Percentiles rank a stretch among this genome's conserved stretches.
phyloP scores from a whole-genome alignment of 2,888 invertebrate species.

The Lucinisca nassula region DNA sequence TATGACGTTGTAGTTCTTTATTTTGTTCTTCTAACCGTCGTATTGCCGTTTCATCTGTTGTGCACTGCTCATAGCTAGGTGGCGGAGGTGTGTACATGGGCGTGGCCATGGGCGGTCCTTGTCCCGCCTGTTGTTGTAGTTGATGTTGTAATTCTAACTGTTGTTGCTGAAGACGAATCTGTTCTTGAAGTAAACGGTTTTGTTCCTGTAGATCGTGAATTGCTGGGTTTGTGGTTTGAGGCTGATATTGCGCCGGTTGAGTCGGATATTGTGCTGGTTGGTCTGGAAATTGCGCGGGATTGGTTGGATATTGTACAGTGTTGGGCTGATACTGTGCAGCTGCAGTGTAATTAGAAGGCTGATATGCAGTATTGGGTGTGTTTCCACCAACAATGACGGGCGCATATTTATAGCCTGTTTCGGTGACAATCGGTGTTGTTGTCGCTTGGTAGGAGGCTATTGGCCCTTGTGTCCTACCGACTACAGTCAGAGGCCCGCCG shows the following conservation, averaged over 20 bases:
- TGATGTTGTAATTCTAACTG: neutral
- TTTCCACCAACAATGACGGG: neutral
- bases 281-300: too few species aligned
- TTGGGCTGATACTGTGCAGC: too few species aligned
- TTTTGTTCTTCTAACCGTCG: neutral
- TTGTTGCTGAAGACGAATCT: neutral
- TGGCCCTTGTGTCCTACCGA: neutral
- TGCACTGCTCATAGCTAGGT: neutral
- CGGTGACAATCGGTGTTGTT: neutral
- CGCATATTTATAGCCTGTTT: neutral
- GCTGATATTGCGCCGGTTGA: neutral
- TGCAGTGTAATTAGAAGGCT: neutral
- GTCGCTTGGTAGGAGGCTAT: neutral
- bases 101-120: neutral
- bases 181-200: slow-evolving; percentile 19
- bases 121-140: neutral
- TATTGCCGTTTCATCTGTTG: neutral
- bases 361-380: neutral
- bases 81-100: neutral
- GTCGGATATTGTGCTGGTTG: neutral
- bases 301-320: neutral
- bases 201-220: slow-evolving; percentile 15
- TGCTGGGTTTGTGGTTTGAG: neutral
- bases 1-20: neutral
- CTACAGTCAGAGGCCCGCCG: neutral